phyloP scores from a whole-genome alignment of 2,888 invertebrate genomes.

The Eupeodes latifasciatus region DNA sequence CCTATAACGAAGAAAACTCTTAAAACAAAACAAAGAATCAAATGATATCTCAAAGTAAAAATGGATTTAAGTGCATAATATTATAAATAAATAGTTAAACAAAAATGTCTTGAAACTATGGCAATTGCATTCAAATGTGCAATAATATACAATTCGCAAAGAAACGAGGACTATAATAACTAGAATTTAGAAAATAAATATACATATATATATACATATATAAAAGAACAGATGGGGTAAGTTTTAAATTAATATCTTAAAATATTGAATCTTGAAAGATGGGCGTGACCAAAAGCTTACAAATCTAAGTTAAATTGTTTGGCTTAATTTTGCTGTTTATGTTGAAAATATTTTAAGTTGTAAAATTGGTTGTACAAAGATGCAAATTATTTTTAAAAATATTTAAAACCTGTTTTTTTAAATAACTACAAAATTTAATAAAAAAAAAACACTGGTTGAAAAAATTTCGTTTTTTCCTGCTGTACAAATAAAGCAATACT shows the following conservation, averaged over 20 bases:
- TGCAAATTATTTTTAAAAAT: not conserved
- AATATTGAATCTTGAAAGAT: constrained; percentile 31
- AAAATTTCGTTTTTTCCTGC: too few relatives aligned
- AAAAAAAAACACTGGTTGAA: too few relatives aligned
- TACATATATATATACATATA: not conserved
- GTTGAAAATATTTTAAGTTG: constrained; percentile 49
- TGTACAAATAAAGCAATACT: too few relatives aligned
- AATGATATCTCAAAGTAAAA: constrained; percentile 16
- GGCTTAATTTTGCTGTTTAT: constrained; percentile 67
- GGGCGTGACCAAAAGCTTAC: constrained; percentile 75
- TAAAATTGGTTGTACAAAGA: constrained; percentile 21
- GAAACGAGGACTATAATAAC: constrained; percentile 43
- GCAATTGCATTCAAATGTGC: constrained; percentile 72
- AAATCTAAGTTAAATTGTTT: constrained; percentile 57
- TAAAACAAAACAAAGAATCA: not conserved
- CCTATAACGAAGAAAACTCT: not conserved
- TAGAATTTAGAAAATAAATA: constrained; percentile 35
- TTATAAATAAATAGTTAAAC: not conserved
- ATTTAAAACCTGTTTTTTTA: too few relatives aligned
- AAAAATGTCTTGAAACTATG: constrained; percentile 55
- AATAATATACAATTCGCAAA: constrained; percentile 60
- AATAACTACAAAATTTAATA: too few relatives aligned
- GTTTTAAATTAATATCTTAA: not conserved
- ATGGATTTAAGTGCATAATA: constrained; percentile 41
- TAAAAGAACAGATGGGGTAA: not conserved